phyloP scores from a whole-genome alignment of 2,888 invertebrate species.

The Spisula subtruncata region DNA sequence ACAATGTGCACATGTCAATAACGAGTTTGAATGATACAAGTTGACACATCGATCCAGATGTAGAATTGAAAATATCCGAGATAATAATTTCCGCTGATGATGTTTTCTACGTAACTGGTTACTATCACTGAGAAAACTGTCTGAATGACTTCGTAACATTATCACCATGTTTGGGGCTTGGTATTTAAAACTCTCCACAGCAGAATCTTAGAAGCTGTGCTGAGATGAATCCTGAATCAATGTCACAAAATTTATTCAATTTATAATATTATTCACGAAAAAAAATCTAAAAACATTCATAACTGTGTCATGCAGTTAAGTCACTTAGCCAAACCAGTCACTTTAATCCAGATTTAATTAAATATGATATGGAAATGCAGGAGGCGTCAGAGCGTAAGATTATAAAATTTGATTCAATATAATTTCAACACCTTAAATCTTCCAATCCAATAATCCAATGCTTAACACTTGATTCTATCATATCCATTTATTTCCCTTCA shows the following conservation, averaged over 20 bases:
- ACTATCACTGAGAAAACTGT: constrained; percentile 65
- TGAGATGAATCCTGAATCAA: too few relatives aligned
- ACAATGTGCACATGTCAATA: constrained; percentile 61
- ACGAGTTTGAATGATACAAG: constrained; percentile 18
- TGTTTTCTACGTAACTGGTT: constrained; percentile 24
- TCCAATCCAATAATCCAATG: constrained; percentile 22
- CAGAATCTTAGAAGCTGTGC: background rate
- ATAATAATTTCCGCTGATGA: constrained; percentile 45
- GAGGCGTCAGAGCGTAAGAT: background rate
- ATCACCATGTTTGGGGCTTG: constrained; percentile 27
- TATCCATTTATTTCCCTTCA: background rate
- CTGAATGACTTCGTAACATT: constrained; percentile 57
- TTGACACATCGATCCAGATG: constrained; percentile 65
- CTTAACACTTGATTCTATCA: background rate
- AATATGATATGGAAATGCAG: background rate
- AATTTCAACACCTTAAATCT: constrained; percentile 27
- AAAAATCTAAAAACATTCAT: background rate
- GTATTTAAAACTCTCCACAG: background rate
- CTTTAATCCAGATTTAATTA: constrained; percentile 14
- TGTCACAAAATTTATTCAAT: constrained; percentile 1
- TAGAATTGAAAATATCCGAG: constrained; percentile 65
- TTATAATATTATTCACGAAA: background rate
- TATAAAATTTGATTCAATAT: constrained; percentile 18
- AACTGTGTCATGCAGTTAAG: background rate
- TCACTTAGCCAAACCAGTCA: background rate